Evolutionary conservation across 2,113 vertebrate species (phyloP).

Genomic region (Oreamnos americanus): DNA sequence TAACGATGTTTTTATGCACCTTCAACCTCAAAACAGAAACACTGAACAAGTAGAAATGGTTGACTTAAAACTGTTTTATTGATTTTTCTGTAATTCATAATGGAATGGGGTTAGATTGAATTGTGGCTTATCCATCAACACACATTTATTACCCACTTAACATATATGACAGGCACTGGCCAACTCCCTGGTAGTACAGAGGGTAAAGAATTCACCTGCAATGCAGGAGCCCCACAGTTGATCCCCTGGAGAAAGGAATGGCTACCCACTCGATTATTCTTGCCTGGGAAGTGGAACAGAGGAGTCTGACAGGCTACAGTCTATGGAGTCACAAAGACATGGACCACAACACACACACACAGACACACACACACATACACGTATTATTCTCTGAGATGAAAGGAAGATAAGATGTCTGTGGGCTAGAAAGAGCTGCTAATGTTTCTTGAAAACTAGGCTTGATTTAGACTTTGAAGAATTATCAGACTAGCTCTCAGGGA

Average conservation of each 20-base stretch:
- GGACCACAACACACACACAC: too few relatives aligned
- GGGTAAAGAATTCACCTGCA: background rate
- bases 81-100: background rate
- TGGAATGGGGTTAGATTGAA: background rate
- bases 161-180: background rate
- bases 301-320: background rate
- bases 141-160: background rate
- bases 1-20: background rate
- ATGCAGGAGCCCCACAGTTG: background rate
- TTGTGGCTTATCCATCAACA: background rate
- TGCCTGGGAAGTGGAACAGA: background rate
- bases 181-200: background rate
- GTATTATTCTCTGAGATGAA: background rate
- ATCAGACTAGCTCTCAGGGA: background rate
- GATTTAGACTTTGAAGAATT: background rate
- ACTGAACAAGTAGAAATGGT: background rate
- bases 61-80: background rate
- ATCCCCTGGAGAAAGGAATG: background rate
- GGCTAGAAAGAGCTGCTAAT: background rate
- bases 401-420: background rate
- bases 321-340: background rate
- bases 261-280: background rate
- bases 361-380: background rate
- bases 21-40: background rate
- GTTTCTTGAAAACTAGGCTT: background rate